Percentiles rank a stretch among this genome's conserved stretches.
Conservation (phyloP, 2,888 invertebrate species). For the Epsilonema sp. region DNA sequence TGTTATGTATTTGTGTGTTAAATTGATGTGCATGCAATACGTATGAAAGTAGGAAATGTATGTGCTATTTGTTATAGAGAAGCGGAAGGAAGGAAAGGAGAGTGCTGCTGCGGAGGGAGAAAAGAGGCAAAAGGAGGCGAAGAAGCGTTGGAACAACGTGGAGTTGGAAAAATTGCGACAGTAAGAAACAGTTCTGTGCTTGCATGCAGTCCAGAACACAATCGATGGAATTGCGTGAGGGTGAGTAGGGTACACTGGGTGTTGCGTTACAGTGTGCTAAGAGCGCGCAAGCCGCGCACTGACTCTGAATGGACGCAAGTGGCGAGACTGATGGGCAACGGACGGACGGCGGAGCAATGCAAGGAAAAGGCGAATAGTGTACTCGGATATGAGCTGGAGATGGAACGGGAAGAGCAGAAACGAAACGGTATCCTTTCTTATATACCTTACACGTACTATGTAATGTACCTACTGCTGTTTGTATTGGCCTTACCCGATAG, state of each 20-base stretch:
- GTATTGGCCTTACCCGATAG: no score
- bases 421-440: no score
- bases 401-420: background rate
- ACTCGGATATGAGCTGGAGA: background rate
- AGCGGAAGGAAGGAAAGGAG: no score
- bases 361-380: background rate
- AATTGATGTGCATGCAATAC: no score
- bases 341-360: background rate
- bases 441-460: no score
- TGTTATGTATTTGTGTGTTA: no score
- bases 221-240: background rate
- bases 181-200: no score
- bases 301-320: background rate
- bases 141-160: background rate
- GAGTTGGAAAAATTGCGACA: background rate
- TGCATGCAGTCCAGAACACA: no score
- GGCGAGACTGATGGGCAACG: background rate
- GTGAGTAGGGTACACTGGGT: background rate
- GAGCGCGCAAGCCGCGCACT: background rate
- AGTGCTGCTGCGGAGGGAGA: no score
- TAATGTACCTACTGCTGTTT: no score
- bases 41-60: no score
- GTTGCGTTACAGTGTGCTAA: background rate
- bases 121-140: background rate
- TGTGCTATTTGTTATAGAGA: no score